phyloP scores from a whole-genome alignment of 2,888 invertebrate species.

The Drosophila monieri region DNA sequence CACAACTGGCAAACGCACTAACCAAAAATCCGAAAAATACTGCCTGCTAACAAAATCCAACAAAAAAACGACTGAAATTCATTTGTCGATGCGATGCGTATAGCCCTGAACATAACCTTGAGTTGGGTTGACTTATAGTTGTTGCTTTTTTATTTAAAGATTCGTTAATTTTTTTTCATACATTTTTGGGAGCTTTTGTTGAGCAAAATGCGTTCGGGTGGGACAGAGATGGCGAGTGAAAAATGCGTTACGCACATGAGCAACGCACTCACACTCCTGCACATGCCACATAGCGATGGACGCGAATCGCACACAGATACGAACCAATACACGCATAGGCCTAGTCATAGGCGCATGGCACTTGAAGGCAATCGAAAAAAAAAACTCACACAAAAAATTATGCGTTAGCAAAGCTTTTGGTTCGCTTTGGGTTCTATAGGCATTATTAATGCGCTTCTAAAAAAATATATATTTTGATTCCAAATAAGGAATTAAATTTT shows the following conservation, averaged over 20 bases:
- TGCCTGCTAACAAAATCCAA: neutral
- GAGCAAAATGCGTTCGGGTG: slow-evolving; percentile 69
- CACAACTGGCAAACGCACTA: slow-evolving; percentile 58
- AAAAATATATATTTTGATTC: neutral
- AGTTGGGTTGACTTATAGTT: slow-evolving; percentile 57
- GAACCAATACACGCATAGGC: slow-evolving; percentile 9
- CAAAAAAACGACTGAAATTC: slow-evolving; percentile 25
- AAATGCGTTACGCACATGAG: slow-evolving; percentile 74
- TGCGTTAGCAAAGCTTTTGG: slow-evolving; percentile 52
- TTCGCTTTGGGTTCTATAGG: slow-evolving; percentile 35
- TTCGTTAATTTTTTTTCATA: slow-evolving; percentile 69
- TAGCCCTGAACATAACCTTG: slow-evolving; percentile 83
- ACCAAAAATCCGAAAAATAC: slow-evolving; percentile 42
- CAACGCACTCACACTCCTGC: slow-evolving; percentile 24
- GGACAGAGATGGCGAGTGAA: slow-evolving; percentile 36
- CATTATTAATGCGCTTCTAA: slow-evolving; percentile 54
- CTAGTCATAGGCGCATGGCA: slow-evolving; percentile 59
- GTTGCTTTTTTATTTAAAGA: slow-evolving; percentile 70
- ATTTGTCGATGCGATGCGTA: slow-evolving; percentile 74
- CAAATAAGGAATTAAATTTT: too few relatives aligned
- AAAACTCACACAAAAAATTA: slow-evolving; percentile 30
- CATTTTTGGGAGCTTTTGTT: slow-evolving; percentile 51
- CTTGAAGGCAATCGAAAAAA: slow-evolving; percentile 37
- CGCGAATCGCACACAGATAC: slow-evolving; percentile 9
- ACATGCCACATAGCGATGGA: slow-evolving; percentile 31